Evolutionary conservation across 2,797 vertebrate genomes (phyloP).

Genomic region (Antennarius maculatus): DNA sequence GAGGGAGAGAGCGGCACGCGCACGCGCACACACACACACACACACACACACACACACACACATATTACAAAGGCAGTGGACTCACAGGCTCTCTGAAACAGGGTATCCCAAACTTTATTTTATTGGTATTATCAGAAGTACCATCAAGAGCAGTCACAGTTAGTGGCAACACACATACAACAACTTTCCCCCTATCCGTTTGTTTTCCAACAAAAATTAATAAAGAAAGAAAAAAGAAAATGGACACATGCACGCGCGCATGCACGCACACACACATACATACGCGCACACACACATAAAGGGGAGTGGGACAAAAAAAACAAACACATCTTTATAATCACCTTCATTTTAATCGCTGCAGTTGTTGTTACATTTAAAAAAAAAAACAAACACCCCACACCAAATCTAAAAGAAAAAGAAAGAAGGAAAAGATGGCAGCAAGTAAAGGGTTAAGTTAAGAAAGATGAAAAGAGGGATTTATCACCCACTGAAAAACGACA

Average conservation of each 20-base stretch:
- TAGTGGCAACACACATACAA: conserved; percentile 82
- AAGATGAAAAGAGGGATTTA: conserved; percentile 38
- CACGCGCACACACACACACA: background rate
- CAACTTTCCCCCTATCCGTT: conserved; percentile 85
- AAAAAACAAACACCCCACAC: conserved; percentile 31
- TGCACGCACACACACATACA: conserved; percentile 8
- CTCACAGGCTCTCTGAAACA: conserved; percentile 83
- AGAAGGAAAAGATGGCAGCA: conserved; percentile 11
- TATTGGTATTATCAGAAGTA: conserved; percentile 89
- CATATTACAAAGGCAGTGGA: conserved; percentile 52
- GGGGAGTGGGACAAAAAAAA: conserved; percentile 39
- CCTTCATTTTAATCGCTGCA: conserved; percentile 45
- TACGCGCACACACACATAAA: conserved; percentile 45
- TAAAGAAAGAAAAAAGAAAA: conserved; percentile 43
- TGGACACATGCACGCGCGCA: conserved; percentile 28
- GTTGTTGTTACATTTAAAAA: conserved; percentile 53
- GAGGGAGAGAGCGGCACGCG: background rate
- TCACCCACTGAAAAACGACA: conserved; percentile 43
- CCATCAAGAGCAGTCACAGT: conserved; percentile 90
- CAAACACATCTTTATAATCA: conserved; percentile 47
- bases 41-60: conserved; percentile 12
- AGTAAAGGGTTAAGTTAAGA: conserved; percentile 12
- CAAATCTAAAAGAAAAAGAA: conserved; percentile 51
- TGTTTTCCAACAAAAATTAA: conserved; percentile 86
- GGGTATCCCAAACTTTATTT: conserved; percentile 98